These are phyloP conservation scores for Steinernema carpocapsae DNA, from an alignment of 2,888 invertebrate species.

Conservation along the genomic window DNA sequence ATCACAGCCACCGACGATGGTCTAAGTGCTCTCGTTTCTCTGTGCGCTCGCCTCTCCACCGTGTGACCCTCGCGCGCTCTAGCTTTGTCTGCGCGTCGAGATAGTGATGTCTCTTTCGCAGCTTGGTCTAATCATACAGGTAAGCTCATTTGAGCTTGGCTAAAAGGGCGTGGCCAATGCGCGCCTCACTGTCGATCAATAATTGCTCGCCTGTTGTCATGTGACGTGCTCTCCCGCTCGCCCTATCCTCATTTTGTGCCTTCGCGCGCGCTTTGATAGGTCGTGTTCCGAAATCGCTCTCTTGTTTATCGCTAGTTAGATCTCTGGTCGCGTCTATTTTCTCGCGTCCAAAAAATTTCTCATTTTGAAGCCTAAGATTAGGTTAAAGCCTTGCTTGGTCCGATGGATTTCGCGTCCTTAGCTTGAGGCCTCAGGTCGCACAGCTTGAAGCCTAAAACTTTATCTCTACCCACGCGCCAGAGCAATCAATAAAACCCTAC, in stretches of 20 bases:
- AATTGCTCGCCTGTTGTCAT: constrained; percentile 18
- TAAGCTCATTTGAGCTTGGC: constrained; percentile 25
- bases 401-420: too few species aligned
- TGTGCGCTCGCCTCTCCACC: constrained; percentile 6
- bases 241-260: constrained; percentile 16
- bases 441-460: too few species aligned
- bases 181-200: constrained; percentile 2
- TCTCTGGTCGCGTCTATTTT: not conserved
- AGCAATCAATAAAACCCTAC: too few species aligned
- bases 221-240: not conserved
- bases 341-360: too few species aligned
- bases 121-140: not conserved
- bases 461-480: too few species aligned
- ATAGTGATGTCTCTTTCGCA: not conserved
- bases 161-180: constrained; percentile 24
- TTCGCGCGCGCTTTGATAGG: constrained; percentile 31
- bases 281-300: constrained; percentile 16
- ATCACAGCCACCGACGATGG: not conserved
- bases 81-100: constrained; percentile 21
- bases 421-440: too few species aligned
- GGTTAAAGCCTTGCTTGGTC: too few species aligned
- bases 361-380: not conserved
- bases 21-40: constrained; percentile 30
- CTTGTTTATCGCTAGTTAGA: not conserved
- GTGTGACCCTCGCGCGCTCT: constrained; percentile 10